Percentiles rank a stretch among this genome's conserved stretches.
These are phyloP conservation scores for Lasioglossum marginatum DNA, from an alignment of 2,888 invertebrate species.

Conservation along the genomic window DNA sequence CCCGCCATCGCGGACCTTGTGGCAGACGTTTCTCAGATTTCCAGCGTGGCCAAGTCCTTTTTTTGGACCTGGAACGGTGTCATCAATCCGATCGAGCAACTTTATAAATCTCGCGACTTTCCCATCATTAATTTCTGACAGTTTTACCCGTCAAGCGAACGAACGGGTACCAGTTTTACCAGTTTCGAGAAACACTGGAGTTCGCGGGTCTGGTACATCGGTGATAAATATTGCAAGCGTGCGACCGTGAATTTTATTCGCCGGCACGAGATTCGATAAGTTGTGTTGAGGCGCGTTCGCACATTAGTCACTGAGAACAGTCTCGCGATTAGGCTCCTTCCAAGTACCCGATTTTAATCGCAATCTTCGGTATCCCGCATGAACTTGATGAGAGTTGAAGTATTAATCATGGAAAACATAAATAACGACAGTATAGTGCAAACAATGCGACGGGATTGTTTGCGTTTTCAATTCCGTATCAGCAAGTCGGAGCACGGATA, in stretches of 20 bases:
- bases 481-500: background rate
- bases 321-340: constrained; percentile 32
- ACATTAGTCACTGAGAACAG: constrained; percentile 45
- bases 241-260: background rate
- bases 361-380: background rate
- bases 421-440: no score
- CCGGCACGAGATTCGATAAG: constrained; percentile 1
- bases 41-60: constrained; percentile 26
- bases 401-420: no score
- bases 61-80: background rate
- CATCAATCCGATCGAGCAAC: constrained; percentile 1
- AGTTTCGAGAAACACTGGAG: constrained; percentile 18
- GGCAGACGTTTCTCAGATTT: constrained; percentile 50
- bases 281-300: constrained; percentile 12
- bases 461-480: background rate
- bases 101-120: constrained; percentile 30
- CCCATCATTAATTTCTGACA: constrained; percentile 25
- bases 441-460: background rate
- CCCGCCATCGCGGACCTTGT: constrained; percentile 23
- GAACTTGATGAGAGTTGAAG: background rate
- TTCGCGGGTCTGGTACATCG: background rate
- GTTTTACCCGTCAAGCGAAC: constrained; percentile 2
- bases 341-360: background rate
- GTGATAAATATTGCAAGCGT: constrained; percentile 11
- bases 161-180: constrained; percentile 24